Evolutionary conservation across 2,888 invertebrate genomes (phyloP), one percentile per base, ranked within the genome.

Genomic region (Cantharis nigra): DNA sequence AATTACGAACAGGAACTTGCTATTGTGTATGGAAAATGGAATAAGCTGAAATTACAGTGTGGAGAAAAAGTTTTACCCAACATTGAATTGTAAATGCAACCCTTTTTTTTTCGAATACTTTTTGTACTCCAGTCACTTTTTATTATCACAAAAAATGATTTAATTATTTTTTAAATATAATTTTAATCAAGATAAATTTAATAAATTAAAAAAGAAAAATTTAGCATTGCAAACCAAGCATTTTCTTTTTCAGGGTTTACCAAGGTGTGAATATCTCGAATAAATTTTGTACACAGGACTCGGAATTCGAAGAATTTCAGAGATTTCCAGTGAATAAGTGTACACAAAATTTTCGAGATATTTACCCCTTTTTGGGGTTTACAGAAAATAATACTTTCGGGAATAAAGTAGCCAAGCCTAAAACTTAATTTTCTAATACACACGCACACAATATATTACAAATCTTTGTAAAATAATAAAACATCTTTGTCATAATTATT

Each of bases 11-110:
- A 70, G 9, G 78, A 78, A 28, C 14, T 76, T 18, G 9, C 49
- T 23, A 67, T 76, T 26, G 70, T 76, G 11, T 76, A 78, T 76
- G 20, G 69, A 5, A 78, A 73, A 63, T 73, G 64, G 73, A 78
- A 63, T n/a, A 16, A 78, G 9, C 26, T 26, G 7, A 67, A 67
- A 67, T 20, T 67, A 14, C 23, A 67, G 2, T 26, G 4, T 30
- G 63, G 28, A 63, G 23, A 14, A 64, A 18, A n/a, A 30, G 16
- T 72, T 65, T 20, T 65, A 9, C 7, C 64, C 13, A 20, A 67
- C 9, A 26, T 23, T 67, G 18, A 67, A 16, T 18, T 64, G 18
- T 64, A 67, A 67, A 23, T n/a, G 20, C n/a, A 65, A 9, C n/a
- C 9, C 13, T 13, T 26, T 67, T 67, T n/a, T 7, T 67, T 67